phyloP scores from a whole-genome alignment of 2,113 vertebrate genomes.

The Psilopogon haemacephalus region DNA sequence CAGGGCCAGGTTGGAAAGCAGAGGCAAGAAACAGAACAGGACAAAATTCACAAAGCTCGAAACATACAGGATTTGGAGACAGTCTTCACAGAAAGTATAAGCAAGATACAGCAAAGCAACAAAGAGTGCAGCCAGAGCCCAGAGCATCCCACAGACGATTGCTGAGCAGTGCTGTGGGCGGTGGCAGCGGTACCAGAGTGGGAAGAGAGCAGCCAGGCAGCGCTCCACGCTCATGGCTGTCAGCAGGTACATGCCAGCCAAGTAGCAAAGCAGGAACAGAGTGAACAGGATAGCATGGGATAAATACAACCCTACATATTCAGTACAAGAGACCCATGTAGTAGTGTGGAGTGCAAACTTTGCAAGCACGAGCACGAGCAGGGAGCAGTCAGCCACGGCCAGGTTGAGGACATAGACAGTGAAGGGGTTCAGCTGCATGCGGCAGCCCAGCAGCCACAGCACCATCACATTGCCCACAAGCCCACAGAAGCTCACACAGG shows the following conservation, averaged over 20 bases:
- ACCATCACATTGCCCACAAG: not conserved
- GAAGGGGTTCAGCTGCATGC: constrained; percentile 54
- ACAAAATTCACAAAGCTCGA: not conserved
- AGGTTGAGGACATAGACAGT: constrained; percentile 61
- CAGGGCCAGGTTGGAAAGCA: not conserved
- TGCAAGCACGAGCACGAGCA: no score
- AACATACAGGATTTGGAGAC: accelerated
- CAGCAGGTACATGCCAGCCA: not conserved
- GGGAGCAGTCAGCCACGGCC: constrained; percentile 20
- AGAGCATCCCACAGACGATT: not conserved
- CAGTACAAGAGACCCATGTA: no score
- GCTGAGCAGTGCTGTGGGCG: not conserved
- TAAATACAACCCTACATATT: no score
- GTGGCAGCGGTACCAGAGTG: not conserved
- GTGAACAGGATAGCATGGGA: no score
- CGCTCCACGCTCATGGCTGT: not conserved
- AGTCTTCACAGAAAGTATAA: not conserved
- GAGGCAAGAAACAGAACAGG: not conserved
- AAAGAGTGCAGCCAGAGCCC: not conserved
- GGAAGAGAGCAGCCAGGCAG: not conserved
- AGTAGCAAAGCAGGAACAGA: not conserved
- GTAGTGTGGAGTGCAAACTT: no score
- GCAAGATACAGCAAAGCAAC: not conserved
- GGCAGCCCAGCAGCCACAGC: constrained; percentile 59
- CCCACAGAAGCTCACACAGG: not conserved